Percentiles rank a stretch among this genome's conserved stretches.
Evolutionary conservation across 1,140 invertebrate genomes (phyloP).

Genomic region (fruit fly (Drosophila melanogaster)): Release_6_plus_ISO1_MT NT_033777.3:21697001-21697500

Average conservation of each 20-base stretch:
- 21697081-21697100: background rate
- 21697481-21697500: slow-evolving; percentile 64
- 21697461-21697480: slow-evolving; percentile 25
- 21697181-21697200: slow-evolving; percentile 44
- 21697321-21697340: slow-evolving; percentile 16
- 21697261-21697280: slow-evolving; percentile 72
- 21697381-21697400: slow-evolving; percentile 31
- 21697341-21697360: slow-evolving; percentile 47
- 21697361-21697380: slow-evolving; percentile 38
- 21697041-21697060: background rate
- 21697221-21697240: slow-evolving; percentile 35
- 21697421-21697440: slow-evolving; percentile 41
- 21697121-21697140: background rate
- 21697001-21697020: too few relatives aligned
- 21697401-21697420: slow-evolving; percentile 49
- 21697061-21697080: too few relatives aligned
- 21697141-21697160: slow-evolving; percentile 4
- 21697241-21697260: slow-evolving; percentile 52
- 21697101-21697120: slow-evolving; percentile 3
- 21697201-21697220: slow-evolving; percentile 59
- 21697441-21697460: slow-evolving; percentile 64
- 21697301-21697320: slow-evolving; percentile 22
- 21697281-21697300: slow-evolving; percentile 17
- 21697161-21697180: slow-evolving; percentile 12
- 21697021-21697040: too few relatives aligned